phyloP scores from a whole-genome alignment of 2,113 vertebrate species.

The Morone chrysops region DNA sequence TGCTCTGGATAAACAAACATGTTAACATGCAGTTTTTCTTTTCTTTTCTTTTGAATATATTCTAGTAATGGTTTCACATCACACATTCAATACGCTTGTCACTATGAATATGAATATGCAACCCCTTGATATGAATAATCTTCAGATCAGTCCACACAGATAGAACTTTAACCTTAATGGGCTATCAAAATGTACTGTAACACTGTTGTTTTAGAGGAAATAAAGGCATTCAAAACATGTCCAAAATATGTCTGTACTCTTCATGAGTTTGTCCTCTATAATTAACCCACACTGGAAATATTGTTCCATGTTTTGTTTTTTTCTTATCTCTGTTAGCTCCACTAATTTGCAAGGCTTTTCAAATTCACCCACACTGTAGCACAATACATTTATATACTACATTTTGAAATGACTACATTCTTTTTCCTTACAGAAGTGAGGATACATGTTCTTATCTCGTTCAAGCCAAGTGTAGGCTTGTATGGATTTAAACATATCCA shows the following conservation, averaged over 20 bases:
- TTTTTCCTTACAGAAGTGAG: neutral
- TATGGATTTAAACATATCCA: conserved; percentile 19
- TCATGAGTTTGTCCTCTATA: neutral
- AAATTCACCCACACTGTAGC: neutral
- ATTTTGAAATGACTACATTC: neutral
- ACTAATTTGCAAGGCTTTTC: neutral
- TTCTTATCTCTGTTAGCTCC: neutral
- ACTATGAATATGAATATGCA: neutral
- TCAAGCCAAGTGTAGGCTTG: neutral
- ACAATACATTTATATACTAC: neutral
- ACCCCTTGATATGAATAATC: neutral
- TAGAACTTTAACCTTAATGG: neutral
- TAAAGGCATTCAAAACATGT: too few species aligned
- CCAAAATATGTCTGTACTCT: too few species aligned
- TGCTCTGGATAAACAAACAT: neutral
- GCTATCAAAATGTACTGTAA: neutral
- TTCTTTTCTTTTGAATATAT: neutral
- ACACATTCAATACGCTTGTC: neutral
- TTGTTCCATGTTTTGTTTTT: neutral
- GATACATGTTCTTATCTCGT: neutral
- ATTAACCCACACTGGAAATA: neutral
- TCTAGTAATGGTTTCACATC: neutral
- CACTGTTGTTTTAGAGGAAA: too few species aligned
- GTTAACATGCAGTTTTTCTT: neutral
- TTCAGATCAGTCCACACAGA: neutral